A percentile compares a stretch with the other conserved stretches of the same genome.
Conservation (phyloP, 2,113 vertebrate genomes). For the Grallaria varia region DNA sequence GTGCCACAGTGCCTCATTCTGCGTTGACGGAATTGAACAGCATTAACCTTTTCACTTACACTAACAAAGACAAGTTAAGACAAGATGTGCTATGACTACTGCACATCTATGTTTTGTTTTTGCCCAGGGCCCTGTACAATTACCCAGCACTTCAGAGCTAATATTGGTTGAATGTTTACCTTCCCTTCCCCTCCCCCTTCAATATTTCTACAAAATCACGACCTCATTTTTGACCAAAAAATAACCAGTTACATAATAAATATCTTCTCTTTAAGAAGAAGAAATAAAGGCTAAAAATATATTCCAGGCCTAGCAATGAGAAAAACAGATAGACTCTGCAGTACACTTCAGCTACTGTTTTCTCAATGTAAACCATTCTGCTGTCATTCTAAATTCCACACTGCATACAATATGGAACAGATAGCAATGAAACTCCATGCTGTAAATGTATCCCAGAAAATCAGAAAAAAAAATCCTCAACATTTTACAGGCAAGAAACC, state of each 20-base stretch:
- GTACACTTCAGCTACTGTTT: background rate
- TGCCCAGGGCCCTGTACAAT: constrained; percentile 74
- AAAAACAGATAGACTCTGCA: background rate
- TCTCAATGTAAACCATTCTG: background rate
- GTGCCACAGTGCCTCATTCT: constrained; percentile 63
- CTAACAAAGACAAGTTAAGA: constrained; percentile 82
- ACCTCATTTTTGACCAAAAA: constrained; percentile 32
- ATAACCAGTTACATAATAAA: background rate
- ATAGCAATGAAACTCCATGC: background rate
- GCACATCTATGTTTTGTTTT: constrained; percentile 70
- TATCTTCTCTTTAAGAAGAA: background rate
- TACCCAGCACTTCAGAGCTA: constrained; percentile 71
- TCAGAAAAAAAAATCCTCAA: background rate
- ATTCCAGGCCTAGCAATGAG: background rate
- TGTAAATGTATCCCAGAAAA: background rate
- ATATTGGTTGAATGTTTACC: constrained; percentile 65
- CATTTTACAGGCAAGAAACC: background rate
- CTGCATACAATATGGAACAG: background rate
- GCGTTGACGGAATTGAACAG: constrained; percentile 69
- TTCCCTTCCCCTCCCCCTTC: background rate
- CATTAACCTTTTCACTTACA: constrained; percentile 82
- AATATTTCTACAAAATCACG: constrained; percentile 12
- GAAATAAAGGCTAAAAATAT: background rate
- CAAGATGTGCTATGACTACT: constrained; percentile 71
- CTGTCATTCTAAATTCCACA: constrained; percentile 4